Conservation (phyloP, 2,797 vertebrate species). For the Sebastes iracundus region DNA sequence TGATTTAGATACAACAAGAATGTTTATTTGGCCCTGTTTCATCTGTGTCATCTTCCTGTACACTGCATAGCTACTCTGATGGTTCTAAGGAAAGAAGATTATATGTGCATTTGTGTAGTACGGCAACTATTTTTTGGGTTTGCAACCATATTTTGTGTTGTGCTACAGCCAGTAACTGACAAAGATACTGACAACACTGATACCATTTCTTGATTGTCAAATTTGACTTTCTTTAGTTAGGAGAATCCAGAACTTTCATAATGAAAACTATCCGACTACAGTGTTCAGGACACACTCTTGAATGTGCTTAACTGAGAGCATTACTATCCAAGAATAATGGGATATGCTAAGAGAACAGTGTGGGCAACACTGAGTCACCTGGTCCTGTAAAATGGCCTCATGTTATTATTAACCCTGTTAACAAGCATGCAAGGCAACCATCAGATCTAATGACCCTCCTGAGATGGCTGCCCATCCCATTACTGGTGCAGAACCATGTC, state of each 20-base stretch:
- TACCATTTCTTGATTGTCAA: not conserved
- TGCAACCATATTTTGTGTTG: not conserved
- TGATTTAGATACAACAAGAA: too few species aligned
- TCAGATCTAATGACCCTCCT: slow-evolving; percentile 57
- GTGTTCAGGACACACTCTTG: not conserved
- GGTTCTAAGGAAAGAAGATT: too few species aligned
- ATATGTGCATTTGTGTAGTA: too few species aligned
- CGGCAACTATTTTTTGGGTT: not conserved
- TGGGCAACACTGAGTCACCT: slow-evolving; percentile 55
- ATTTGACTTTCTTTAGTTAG: not conserved
- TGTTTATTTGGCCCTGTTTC: too few species aligned
- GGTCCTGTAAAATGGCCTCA: slow-evolving; percentile 51
- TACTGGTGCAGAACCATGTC: slow-evolving; percentile 44
- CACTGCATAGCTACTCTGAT: too few species aligned
- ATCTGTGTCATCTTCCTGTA: too few species aligned
- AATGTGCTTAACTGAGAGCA: not conserved
- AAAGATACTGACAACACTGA: not conserved
- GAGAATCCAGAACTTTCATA: not conserved
- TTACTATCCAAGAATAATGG: slow-evolving; percentile 22
- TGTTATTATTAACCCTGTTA: slow-evolving; percentile 51
- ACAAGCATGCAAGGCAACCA: slow-evolving; percentile 60
- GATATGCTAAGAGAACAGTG: slow-evolving; percentile 19
- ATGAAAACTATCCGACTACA: not conserved
- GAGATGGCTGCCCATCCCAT: slow-evolving; percentile 55
- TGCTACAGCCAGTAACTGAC: not conserved